Base-by-base conservation (phyloP, 2,113 vertebrate genomes). In the Chloropsis hardwickii region DNA sequence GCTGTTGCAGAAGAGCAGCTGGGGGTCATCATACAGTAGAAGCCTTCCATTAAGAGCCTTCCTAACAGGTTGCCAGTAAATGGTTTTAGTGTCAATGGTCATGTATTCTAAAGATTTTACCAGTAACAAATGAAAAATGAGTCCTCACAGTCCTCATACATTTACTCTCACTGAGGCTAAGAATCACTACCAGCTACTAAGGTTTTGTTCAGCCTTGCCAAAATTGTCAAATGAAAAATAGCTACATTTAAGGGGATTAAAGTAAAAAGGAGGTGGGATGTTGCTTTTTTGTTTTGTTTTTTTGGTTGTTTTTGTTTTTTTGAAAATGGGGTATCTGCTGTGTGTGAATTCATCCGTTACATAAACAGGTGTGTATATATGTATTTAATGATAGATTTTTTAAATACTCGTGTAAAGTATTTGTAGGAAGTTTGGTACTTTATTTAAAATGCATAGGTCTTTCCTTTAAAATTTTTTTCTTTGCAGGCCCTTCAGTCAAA, bases 401-500 rank as follows among this genome's bases (percentile, higher is more conserved):
- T 1, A 56, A 72, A 33, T 56, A 56, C 1, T 31, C 1, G 0
- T 51, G 14, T 42, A 2, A 65, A 77, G 6, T n/a, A 27, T 53
- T 58, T 62, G 3, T 54, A 28, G 20, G 10, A 70, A 54, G 39
- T 21, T 61, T 60, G 24, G 9, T 90, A 37, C 4, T 79, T 88
- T 28, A n/a, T 51, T 72, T 76, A 5, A 85, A 82, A 69, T 29
- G 16, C 11, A 4, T 35, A 51, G 61, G 4, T 22, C 29, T 93
- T 69, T 51, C 18, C 35, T 67, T 81, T 15, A 64, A n/a, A 29
- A 23, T 5, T 9, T 39, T 66, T 35, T 78, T 29, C 33, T 91
- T 92, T 81, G 12, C 90, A 97, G 97, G 50, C 85, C n/a, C 40
- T 95, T 66, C 73, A 73, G 67, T 93, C 77, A 77, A n/a, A 69